Evolutionary conservation across 1,140 invertebrate species (phyloP).

Genomic region (Atopsyche davidsoni): DNA sequence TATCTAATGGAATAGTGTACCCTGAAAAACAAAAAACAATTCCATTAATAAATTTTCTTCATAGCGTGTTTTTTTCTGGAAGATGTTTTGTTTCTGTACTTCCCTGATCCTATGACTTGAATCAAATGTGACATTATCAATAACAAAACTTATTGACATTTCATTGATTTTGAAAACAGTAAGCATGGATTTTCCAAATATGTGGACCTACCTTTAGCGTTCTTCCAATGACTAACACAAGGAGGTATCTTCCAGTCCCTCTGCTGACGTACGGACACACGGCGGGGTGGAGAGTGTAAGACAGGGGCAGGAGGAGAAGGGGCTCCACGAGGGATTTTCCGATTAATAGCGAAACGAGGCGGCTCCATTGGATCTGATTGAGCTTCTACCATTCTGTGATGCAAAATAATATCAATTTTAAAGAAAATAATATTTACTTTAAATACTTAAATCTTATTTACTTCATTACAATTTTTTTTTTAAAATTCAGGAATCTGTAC

Average conservation of each 20-base stretch:
- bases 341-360: constrained; percentile 93
- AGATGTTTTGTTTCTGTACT: too few relatives aligned
- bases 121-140: background rate
- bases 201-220: constrained; percentile 74
- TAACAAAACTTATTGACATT: background rate
- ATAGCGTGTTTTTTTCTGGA: too few relatives aligned
- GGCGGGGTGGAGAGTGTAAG: constrained; percentile 94
- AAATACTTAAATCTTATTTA: background rate
- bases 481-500: too few relatives aligned
- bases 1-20: constrained; percentile 98
- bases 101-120: too few relatives aligned
- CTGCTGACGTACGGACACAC: constrained; percentile 97
- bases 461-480: constrained; percentile 9
- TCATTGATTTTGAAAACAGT: background rate
- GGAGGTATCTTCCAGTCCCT: constrained; percentile 99
- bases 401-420: constrained; percentile 9
- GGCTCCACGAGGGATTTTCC: constrained; percentile 94
- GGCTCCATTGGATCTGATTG: constrained; percentile 96
- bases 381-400: constrained; percentile 44
- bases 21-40: constrained; percentile 54
- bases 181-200: background rate
- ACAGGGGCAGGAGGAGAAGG: constrained; percentile 95
- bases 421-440: background rate
- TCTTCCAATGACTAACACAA: constrained; percentile 99
- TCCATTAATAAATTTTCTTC: too few relatives aligned